These are phyloP conservation scores for Babyrousa celebensis DNA, from an alignment of 2,797 vertebrate genomes.

Conservation along the genomic window DNA sequence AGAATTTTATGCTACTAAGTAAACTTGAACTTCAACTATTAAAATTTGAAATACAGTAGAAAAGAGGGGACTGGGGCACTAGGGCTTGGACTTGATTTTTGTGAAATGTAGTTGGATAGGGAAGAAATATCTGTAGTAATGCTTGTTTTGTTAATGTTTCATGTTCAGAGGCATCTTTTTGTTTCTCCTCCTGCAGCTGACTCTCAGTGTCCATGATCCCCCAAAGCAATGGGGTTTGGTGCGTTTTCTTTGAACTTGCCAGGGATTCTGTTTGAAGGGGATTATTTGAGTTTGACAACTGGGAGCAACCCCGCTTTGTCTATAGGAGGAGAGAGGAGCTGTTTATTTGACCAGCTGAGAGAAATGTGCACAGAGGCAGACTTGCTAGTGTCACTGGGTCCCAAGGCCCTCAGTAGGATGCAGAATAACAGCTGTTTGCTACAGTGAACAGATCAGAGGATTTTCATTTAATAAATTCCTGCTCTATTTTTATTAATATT, in stretches of 20 bases:
- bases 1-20: slow-evolving; percentile 36
- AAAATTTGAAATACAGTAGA: not conserved
- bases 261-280: slow-evolving; percentile 84
- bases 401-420: slow-evolving; percentile 75
- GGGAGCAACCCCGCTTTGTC: slow-evolving; percentile 72
- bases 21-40: slow-evolving; percentile 60
- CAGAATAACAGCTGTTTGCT: slow-evolving; percentile 85
- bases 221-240: slow-evolving; percentile 31
- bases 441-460: slow-evolving; percentile 81
- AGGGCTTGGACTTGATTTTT: not conserved
- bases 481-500: slow-evolving; percentile 79
- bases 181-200: not conserved
- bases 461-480: slow-evolving; percentile 83
- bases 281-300: slow-evolving; percentile 83
- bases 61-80: not conserved
- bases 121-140: slow-evolving; percentile 24
- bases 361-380: slow-evolving; percentile 77
- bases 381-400: slow-evolving; percentile 72
- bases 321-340: slow-evolving; percentile 77
- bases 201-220: slow-evolving; percentile 5
- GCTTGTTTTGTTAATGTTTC: slow-evolving; percentile 66
- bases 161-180: slow-evolving; percentile 69
- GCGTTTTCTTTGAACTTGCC: slow-evolving; percentile 84
- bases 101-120: not conserved
- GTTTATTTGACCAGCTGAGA: slow-evolving; percentile 87